These are phyloP conservation scores for Harpagoxenus sublaevis DNA, from an alignment of 2,888 invertebrate species.

Conservation along the genomic window DNA sequence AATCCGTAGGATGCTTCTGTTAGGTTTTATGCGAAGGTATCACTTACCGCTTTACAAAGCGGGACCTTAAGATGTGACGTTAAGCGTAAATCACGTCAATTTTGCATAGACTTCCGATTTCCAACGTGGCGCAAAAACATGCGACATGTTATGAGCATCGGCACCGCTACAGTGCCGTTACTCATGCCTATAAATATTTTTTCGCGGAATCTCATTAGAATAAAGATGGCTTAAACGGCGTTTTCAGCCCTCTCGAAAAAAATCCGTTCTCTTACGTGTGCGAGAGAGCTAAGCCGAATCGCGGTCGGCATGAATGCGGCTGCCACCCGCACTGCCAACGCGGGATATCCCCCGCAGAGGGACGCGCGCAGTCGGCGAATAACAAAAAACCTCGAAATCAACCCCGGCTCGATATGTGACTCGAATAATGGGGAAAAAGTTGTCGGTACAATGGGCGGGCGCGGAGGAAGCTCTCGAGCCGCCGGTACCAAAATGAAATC, in stretches of 20 bases:
- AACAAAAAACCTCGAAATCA: constrained; percentile 70
- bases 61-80: neutral
- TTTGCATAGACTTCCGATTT: neutral
- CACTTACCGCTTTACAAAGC: neutral
- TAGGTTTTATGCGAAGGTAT: neutral
- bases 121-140: neutral
- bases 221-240: neutral
- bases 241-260: neutral
- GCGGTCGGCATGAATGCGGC: constrained; percentile 46
- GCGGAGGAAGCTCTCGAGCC: constrained; percentile 73
- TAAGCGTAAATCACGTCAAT: neutral
- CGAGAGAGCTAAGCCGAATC: constrained; percentile 29
- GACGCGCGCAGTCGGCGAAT: constrained; percentile 26
- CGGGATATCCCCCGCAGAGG: constrained; percentile 31
- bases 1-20: neutral
- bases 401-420: constrained; percentile 76
- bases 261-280: constrained; percentile 22
- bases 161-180: neutral
- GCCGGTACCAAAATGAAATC: constrained; percentile 77
- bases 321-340: constrained; percentile 31
- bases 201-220: neutral
- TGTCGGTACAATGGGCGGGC: constrained; percentile 74
- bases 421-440: constrained; percentile 77
- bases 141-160: neutral
- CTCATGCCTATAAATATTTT: neutral